Evolutionary conservation across 2,797 vertebrate species (phyloP).

Genomic region (Zonotrichia albicollis): DNA sequence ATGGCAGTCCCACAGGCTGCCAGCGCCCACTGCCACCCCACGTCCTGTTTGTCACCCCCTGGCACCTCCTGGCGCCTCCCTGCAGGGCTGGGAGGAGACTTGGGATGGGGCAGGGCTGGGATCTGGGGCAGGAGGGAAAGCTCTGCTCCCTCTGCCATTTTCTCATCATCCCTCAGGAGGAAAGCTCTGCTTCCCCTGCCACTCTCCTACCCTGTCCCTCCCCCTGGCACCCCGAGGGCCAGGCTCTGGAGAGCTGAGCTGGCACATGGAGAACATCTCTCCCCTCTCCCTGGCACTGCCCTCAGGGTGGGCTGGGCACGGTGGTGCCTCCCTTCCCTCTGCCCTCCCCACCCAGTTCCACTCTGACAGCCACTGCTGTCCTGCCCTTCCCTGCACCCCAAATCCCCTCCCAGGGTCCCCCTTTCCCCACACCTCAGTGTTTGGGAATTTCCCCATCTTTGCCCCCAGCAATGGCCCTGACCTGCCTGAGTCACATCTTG

Average conservation of each 20-base stretch:
- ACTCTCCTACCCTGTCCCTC: neutral
- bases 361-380: neutral
- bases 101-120: neutral
- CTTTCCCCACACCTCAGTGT: neutral
- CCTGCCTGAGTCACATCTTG: neutral
- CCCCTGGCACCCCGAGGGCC: neutral
- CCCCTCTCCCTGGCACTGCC: neutral
- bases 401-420: fast-evolving
- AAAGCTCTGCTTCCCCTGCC: no score
- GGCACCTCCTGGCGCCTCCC: neutral
- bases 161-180: no score
- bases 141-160: fast-evolving
- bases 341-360: neutral
- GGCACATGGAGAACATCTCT: neutral
- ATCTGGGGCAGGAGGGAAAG: neutral
- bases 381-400: fast-evolving
- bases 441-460: neutral
- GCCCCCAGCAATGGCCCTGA: neutral
- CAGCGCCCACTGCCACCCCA: fast-evolving
- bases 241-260: neutral
- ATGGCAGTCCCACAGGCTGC: neutral
- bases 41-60: neutral
- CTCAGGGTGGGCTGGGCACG: neutral
- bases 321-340: neutral
- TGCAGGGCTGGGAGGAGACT: fast-evolving